Evolutionary conservation across 2,888 invertebrate species (phyloP).

Genomic region (Calameuta pallipes): DNA sequence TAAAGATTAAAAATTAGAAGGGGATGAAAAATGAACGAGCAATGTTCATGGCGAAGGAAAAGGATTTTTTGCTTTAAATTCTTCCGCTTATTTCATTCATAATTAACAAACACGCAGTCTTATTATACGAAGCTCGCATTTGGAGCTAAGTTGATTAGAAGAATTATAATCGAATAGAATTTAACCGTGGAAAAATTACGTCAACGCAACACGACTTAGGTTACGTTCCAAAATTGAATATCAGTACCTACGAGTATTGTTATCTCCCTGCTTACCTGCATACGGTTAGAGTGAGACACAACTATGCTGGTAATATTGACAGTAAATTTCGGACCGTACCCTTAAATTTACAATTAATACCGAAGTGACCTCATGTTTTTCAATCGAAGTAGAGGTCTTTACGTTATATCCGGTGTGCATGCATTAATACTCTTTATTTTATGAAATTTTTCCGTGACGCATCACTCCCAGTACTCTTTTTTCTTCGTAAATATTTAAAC

Average conservation of each 20-base stretch:
- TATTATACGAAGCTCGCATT: slow-evolving; percentile 46
- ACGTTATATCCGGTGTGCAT: not conserved
- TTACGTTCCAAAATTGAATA: too few relatives aligned
- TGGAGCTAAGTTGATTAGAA: not conserved
- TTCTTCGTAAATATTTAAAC: not conserved
- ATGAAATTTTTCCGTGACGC: not conserved
- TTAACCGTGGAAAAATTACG: not conserved
- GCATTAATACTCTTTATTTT: not conserved
- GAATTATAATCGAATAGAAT: not conserved
- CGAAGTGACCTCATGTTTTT: not conserved
- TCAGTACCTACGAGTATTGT: too few relatives aligned
- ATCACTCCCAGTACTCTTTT: not conserved
- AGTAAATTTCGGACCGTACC: too few relatives aligned
- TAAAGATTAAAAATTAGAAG: not conserved
- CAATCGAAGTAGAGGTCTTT: not conserved
- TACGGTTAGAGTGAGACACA: too few relatives aligned
- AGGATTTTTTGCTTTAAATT: slow-evolving; percentile 17
- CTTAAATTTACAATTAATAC: not conserved
- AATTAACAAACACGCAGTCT: slow-evolving; percentile 63
- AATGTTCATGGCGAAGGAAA: not conserved
- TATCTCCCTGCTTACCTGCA: too few relatives aligned
- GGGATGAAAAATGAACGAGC: not conserved
- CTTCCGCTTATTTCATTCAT: slow-evolving; percentile 47
- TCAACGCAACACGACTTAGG: not conserved
- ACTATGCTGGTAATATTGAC: too few relatives aligned